Evolutionary conservation across 1,140 invertebrate species (phyloP), one percentile per base, ranked within the genome.

Genomic region (Caenorhabditis remanei): DNA sequence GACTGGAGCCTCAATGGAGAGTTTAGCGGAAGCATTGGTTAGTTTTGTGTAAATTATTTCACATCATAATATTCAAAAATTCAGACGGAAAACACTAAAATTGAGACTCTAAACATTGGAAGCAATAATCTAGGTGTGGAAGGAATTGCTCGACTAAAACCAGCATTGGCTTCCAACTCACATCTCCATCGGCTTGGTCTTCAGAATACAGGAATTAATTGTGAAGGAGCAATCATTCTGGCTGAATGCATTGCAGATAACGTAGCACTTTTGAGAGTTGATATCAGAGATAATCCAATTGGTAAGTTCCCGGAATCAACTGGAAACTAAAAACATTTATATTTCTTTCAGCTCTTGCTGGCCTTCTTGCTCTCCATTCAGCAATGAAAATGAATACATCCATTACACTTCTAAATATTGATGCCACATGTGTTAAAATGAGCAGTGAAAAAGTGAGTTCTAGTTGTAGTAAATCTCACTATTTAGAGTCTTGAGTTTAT

Each of bases 171-270:
- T n/a, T 65, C 79, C 8, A 83, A 85, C 16, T 85, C 83, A 16
- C 90, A 83, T 50, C 61, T 89, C 2, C 89, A 89, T 53, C 56
- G 89, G 40, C 82, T 89, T 8, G 89, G 89, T 13, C 87, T 89
- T 40, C 89, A 89, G 65, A 67, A 82, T 53, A 89, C 89, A 19
- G 87, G 65, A 46, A 43, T 89, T 40, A 89, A 89, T 53, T 89
- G 88, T 82, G 75, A 89, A 87, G 86, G 89, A 32, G 89, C 88
- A 0, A 89, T 89, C 46, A 85, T 84, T 16, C 32, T 89, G 61
- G 89, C 89, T 7, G 89, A 89, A 53, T 89, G 88, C 50, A 79
- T 89, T 41, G 89, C 89, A 13, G 89, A 89, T 65, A 89, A 89
- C 75, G 63, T 14, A 11, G 41, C 67, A 11, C 48, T 89, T 53